Base-by-base conservation (phyloP, 2,797 vertebrate species). In the Scolopax bukidnonensis region DNA sequence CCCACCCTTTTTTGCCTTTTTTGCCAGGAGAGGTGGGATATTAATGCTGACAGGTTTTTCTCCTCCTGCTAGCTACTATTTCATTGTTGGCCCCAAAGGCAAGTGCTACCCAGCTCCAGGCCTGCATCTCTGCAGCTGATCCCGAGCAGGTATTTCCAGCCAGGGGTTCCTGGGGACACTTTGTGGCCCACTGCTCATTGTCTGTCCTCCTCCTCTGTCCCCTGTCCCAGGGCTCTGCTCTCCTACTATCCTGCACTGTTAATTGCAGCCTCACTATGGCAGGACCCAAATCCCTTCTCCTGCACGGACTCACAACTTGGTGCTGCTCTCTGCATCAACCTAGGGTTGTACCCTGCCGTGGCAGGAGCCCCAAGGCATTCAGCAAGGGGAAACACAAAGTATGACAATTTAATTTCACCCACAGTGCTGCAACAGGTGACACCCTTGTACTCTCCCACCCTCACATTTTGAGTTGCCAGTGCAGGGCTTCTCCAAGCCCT, bases 271-370 rank as follows among this genome's bases (percentile, higher is more conserved):
- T 27, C 4, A 2, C 23, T 21, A 9, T 3, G 3, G 21, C 1
- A 0, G 16, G 16, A 4, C 12, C 27, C 28, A 48, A 20, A 68
- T n/a, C 17, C 33, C 28, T 40, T 14, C 38, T 53, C 25, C 30
- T 33, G 53, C 4, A 3, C 0, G 1, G 4, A 48, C 11, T 18
- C 33, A 41, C 2, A 2, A 12, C 24, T 43, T 19, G 27, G 25
- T 43, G 47, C 32, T 56, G 24, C 36, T 47, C 5, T 65, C 36
- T 57, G 24, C 16, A 16, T 33, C 51, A 48, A 0, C 50, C 13
- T 27, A 15, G 15, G 23, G 11, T 15, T 1, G 1, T 33, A 41
- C 30, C 19, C 36, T 60, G 54, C 38, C 15, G 12, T 33, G 19
- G 32, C 38, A 30, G 45, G 30, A 59, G 19, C 10, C 16, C 12